Conservation (phyloP, 2,113 vertebrate species). For the Cettia cetti region DNA sequence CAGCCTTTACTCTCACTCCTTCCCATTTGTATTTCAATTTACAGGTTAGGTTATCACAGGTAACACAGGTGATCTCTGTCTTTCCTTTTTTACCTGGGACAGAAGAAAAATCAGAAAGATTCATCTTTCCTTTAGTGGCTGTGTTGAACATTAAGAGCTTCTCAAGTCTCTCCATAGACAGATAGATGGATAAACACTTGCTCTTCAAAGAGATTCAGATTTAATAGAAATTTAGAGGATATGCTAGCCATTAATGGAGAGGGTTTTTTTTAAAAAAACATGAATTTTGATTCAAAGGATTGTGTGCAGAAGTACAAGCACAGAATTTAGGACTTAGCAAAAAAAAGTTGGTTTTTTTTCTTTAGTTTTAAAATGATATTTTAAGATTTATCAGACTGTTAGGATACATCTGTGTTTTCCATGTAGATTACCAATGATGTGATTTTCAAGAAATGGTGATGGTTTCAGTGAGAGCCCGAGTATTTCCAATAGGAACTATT, state of each 20-base stretch:
- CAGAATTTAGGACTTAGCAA: neutral
- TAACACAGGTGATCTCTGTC: neutral
- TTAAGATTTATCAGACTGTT: conserved; percentile 16
- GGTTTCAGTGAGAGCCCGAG: neutral
- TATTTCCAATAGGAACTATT: neutral
- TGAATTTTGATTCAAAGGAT: neutral
- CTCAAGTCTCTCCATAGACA: neutral
- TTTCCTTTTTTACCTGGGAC: neutral
- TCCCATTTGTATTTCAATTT: neutral
- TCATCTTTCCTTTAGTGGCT: neutral
- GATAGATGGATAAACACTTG: neutral
- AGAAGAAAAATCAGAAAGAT: neutral
- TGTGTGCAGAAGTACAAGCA: neutral
- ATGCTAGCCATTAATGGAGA: neutral
- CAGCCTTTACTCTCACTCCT: neutral
- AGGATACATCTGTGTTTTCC: neutral
- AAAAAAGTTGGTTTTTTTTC: neutral
- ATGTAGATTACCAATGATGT: neutral
- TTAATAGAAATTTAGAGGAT: neutral
- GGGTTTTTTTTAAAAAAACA: neutral
- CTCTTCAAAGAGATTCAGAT: neutral
- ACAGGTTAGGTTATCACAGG: neutral
- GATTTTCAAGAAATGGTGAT: neutral
- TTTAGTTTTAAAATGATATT: conserved; percentile 2
- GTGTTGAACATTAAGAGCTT: neutral